A percentile compares a stretch with the other conserved stretches of the same genome.
Evolutionary conservation across 2,113 vertebrate genomes (phyloP).

Genomic region (Rattus norvegicus): DNA sequence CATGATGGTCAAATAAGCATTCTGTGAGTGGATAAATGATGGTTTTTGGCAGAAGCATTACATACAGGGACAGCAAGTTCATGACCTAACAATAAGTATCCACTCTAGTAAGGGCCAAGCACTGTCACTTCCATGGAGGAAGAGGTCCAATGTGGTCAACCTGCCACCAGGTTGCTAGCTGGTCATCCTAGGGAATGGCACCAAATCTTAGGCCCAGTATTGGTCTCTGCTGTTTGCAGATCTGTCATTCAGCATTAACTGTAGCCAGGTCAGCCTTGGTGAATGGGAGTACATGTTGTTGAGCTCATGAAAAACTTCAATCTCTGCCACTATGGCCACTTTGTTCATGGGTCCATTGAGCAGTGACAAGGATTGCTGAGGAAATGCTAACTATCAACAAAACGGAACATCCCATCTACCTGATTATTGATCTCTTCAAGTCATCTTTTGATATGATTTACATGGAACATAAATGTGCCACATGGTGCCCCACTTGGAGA

Average conservation of each 20-base stretch:
- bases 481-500: no score
- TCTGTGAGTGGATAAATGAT: not conserved
- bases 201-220: not conserved
- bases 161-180: not conserved
- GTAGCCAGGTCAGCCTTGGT: not conserved
- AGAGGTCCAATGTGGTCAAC: not conserved
- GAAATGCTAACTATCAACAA: no score
- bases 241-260: not conserved
- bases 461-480: no score
- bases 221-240: not conserved
- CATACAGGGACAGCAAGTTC: not conserved
- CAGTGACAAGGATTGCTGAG: no score
- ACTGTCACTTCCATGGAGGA: not conserved
- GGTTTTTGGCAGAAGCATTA: not conserved
- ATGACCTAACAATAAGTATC: not conserved
- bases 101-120: not conserved
- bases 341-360: no score
- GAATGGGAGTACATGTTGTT: not conserved
- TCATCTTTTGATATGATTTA: no score
- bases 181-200: not conserved
- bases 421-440: no score
- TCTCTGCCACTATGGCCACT: no score
- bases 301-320: no score
- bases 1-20: not conserved
- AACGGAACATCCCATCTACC: no score